A percentile compares a stretch with the other conserved stretches of the same genome.
Evolutionary conservation across 2,797 vertebrate species (phyloP).

Genomic region (Acestrorhynchus altus): DNA sequence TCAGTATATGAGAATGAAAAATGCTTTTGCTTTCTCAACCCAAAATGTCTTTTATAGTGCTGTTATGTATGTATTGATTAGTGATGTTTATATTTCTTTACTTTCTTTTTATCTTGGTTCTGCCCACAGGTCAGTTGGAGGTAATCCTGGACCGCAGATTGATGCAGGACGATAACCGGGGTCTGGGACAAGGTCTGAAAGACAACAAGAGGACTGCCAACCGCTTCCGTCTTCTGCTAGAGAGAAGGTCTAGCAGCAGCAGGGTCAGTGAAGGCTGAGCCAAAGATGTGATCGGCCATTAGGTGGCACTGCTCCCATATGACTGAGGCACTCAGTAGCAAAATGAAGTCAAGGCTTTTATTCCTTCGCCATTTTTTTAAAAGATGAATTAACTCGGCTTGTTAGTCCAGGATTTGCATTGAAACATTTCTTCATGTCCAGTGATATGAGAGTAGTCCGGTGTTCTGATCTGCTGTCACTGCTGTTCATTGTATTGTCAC

Average conservation of each 20-base stretch:
- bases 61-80: too few relatives aligned
- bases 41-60: too few relatives aligned
- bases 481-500: slow-evolving; percentile 41
- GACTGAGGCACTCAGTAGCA: neutral
- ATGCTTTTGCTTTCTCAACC: neutral
- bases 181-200: slow-evolving; percentile 95
- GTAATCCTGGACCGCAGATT: slow-evolving; percentile 95
- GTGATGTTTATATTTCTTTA: neutral
- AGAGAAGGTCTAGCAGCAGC: slow-evolving; percentile 79
- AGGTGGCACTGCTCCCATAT: slow-evolving; percentile 37
- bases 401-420: neutral
- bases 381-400: neutral
- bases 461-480: slow-evolving; percentile 36
- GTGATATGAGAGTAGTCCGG: neutral
- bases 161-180: slow-evolving; percentile 98
- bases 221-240: slow-evolving; percentile 92
- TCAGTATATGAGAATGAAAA: slow-evolving; percentile 56
- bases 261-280: slow-evolving; percentile 76
- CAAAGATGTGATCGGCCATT: slow-evolving; percentile 2
- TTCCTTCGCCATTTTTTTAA: neutral
- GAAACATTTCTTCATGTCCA: neutral
- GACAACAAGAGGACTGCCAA: slow-evolving; percentile 94
- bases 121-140: slow-evolving; percentile 90
- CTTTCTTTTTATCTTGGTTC: neutral
- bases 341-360: neutral